Conservation (phyloP, 2,113 vertebrate genomes). For the Ceyx margarethae region DNA sequence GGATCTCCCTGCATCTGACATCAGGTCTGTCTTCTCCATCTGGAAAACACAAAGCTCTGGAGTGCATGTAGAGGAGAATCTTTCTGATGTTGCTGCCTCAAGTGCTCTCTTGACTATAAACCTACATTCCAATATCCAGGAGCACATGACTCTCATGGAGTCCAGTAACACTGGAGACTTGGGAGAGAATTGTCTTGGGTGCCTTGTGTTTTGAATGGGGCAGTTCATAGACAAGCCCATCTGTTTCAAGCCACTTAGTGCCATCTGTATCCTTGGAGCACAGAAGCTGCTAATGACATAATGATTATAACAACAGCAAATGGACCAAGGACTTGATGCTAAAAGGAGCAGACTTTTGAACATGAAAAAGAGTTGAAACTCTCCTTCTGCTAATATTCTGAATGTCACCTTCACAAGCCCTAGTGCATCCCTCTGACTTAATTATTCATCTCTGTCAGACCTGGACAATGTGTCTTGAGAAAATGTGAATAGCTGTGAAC, state of each 20-base stretch:
- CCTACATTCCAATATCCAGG: neutral
- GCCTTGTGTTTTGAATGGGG: neutral
- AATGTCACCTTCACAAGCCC: constrained; percentile 30
- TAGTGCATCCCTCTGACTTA: neutral
- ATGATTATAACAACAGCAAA: constrained; percentile 30
- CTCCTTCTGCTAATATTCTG: neutral
- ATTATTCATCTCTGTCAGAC: constrained; percentile 8
- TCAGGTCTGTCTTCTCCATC: neutral
- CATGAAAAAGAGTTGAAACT: neutral
- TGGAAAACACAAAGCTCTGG: neutral
- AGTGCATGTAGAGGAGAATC: neutral
- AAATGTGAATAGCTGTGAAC: constrained; percentile 1
- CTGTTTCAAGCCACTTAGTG: neutral
- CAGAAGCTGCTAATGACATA: constrained; percentile 2
- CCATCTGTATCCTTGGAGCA: neutral
- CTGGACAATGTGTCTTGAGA: constrained; percentile 1
- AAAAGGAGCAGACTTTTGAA: constrained; percentile 18
- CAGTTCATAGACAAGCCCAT: neutral
- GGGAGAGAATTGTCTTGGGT: neutral
- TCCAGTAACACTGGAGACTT: neutral
- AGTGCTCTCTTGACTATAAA: neutral
- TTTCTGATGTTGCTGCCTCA: neutral
- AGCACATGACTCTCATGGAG: neutral
- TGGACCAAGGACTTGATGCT: neutral
- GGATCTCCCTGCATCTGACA: neutral